Evolutionary conservation across 2,797 vertebrate genomes (phyloP), one percentile per base, ranked within the genome.

Genomic region (Epinephelus awoara): DNA sequence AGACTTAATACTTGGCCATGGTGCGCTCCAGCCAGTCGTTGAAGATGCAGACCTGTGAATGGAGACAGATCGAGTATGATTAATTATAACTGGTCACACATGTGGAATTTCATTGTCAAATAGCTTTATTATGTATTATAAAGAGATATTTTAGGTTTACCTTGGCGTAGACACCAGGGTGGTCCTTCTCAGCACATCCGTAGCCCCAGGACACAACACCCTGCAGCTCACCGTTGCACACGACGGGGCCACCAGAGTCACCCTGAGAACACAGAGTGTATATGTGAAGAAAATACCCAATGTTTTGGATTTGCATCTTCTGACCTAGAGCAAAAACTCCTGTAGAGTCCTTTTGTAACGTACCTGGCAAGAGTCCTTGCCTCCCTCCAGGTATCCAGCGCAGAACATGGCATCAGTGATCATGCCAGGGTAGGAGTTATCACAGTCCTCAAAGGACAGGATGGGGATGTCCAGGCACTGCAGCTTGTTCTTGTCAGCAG

Each of bases 151-250:
- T 40, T 3, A 7, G 9, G 12, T 51, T 64, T 72, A 95, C 93
- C 84, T 93, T 96, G 82, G 95, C 87, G 79, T 97, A 96, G 68
- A 96, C 95, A 0, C 96, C 94, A 3, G 96, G 96, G 34, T 67
- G 64, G 40, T 84, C 47, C 62, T 13, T 70, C 80, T 89, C 65
- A 57, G 95, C 96, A 74, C 96, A 96, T 50, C 95, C 94, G 0
- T 92, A 88, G 27, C 96, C 95, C 96, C 95, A 96, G 66, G 96
- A 96, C 77, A 96, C 93, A 0, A 96, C 47, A 25, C 95, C 96
- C 79, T 96, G 96, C 57, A 97, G 95, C 71, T 91, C 2, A 19
- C 93, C 91, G 0, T 91, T 89, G 62, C 96, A 96, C 29, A 93
- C 94, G 15, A 96, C 90, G 0, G 96, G 96, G 8, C 96, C 96